phyloP scores from a whole-genome alignment of 1,140 invertebrate genomes.

The Drosophila littoralis region DNA sequence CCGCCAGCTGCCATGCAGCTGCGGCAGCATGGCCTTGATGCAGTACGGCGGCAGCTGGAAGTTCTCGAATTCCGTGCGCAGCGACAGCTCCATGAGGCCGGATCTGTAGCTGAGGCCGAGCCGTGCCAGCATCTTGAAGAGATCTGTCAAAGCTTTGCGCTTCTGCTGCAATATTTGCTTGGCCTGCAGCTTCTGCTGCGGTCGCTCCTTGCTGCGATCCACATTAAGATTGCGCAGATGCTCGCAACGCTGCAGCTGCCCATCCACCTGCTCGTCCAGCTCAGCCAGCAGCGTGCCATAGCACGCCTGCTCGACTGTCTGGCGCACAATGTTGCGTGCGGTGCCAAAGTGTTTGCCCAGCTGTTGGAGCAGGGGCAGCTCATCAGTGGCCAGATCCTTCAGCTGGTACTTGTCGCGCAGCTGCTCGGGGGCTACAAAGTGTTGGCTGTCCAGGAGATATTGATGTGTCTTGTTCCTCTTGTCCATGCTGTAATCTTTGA shows the following conservation, averaged over 20 bases:
- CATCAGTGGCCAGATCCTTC: conserved; percentile 29
- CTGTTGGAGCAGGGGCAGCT: conserved; percentile 47
- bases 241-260: conserved; percentile 87
- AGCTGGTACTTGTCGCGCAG: conserved; percentile 47
- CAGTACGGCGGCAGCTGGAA: conserved; percentile 68
- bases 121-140: conserved; percentile 91
- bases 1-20: conserved; percentile 56
- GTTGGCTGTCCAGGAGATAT: conserved; percentile 57
- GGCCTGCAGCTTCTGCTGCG: conserved; percentile 91
- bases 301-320: conserved; percentile 85
- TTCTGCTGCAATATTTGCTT: conserved; percentile 94
- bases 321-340: conserved; percentile 87
- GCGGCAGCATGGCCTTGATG: conserved; percentile 67
- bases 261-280: conserved; percentile 88
- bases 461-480: conserved; percentile 57
- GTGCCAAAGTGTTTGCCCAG: conserved; percentile 85
- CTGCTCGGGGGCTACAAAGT: conserved; percentile 67
- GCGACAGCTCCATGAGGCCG: conserved; percentile 87
- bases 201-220: conserved; percentile 86
- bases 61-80: conserved; percentile 80
- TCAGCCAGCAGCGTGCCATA: conserved; percentile 87
- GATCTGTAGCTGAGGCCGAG: conserved; percentile 92
- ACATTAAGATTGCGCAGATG: conserved; percentile 88
- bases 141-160: conserved; percentile 91
- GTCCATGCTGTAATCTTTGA: conserved; percentile 73